Base-by-base conservation (phyloP, 2,113 vertebrate species). In the Rhizomys pruinosus region DNA sequence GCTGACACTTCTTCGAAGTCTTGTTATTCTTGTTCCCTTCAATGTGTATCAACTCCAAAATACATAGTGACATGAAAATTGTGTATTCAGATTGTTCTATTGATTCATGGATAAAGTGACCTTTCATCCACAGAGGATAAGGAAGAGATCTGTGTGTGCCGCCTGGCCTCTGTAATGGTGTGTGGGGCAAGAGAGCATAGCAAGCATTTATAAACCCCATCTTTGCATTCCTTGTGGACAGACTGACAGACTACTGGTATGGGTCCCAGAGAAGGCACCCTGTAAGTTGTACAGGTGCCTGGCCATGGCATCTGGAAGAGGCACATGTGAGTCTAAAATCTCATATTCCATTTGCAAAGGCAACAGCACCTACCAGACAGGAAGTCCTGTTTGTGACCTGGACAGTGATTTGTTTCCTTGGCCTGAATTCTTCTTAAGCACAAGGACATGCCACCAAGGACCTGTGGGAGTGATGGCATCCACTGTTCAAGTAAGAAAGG, bases 21-120 rank as follows among this genome's bases (percentile, higher is more conserved):
- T 94, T 61, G 39, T 95, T 93, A 78, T 61, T 89, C 93, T 72
- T 94, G 90, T 88, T 89, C 78, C 37, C 44, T 96, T 90, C n/a
- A 1, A 27, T 95, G 93, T 93, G 73, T 88, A 94, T 93, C 90
- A 95, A 72, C 59, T 95, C 92, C 90, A 88, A 57, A 95, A 97
- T 94, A 90, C 68, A 94, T 44, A 68, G 93, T 95, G 95, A 92
- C 97, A 96, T 77, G 88, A 61, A 94, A 89, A 91, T 94, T 94
- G 71, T 76, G 94, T 96, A 93, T 96, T 97, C 96, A 97, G 66
- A 97, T 97, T 96, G 96, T 96, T 87, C 82, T 97, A 95, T 97
- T 89, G 96, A 95, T 97, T 81, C 37, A 86, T 93, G 78, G 89
- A 93, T 95, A 95, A 95, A 92, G 81, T 98, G 97, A 96, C 95